phyloP scores from a whole-genome alignment of 1,140 invertebrate species.

The Mamestra configurata region DNA sequence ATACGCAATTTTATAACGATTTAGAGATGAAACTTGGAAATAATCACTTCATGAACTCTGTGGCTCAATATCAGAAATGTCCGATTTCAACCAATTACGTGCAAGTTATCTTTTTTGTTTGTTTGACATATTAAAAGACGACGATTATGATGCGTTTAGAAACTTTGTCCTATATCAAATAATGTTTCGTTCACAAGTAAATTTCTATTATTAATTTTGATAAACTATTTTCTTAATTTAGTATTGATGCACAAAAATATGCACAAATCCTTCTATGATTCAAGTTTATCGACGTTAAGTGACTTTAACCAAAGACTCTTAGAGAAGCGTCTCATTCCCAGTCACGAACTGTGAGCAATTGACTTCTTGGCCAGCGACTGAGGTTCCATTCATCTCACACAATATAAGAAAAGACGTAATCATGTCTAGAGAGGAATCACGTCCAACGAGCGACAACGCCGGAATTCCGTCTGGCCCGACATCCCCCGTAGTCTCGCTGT shows the following conservation, averaged over 20 bases:
- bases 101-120: too few species aligned
- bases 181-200: too few species aligned
- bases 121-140: too few species aligned
- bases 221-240: too few species aligned
- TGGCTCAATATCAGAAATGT: too few species aligned
- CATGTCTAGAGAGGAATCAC: slow-evolving; percentile 79
- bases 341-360: slow-evolving; percentile 70
- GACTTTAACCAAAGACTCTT: slow-evolving; percentile 41
- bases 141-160: too few species aligned
- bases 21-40: too few species aligned
- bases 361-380: slow-evolving; percentile 67
- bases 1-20: too few species aligned
- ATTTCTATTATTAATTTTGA: too few species aligned
- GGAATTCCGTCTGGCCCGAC: slow-evolving; percentile 78
- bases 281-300: slow-evolving; percentile 27
- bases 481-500: slow-evolving; percentile 63
- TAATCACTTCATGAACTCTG: too few species aligned
- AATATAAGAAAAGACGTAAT: slow-evolving; percentile 83
- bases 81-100: too few species aligned
- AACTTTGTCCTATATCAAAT: too few species aligned
- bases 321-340: slow-evolving; percentile 46
- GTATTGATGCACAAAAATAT: background rate
- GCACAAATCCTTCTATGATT: background rate
- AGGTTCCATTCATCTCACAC: slow-evolving; percentile 71
- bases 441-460: slow-evolving; percentile 78